Percentiles rank a stretch among this genome's conserved stretches.
Conservation (phyloP, 1,140 invertebrate species). For the Drosophila tani region DNA sequence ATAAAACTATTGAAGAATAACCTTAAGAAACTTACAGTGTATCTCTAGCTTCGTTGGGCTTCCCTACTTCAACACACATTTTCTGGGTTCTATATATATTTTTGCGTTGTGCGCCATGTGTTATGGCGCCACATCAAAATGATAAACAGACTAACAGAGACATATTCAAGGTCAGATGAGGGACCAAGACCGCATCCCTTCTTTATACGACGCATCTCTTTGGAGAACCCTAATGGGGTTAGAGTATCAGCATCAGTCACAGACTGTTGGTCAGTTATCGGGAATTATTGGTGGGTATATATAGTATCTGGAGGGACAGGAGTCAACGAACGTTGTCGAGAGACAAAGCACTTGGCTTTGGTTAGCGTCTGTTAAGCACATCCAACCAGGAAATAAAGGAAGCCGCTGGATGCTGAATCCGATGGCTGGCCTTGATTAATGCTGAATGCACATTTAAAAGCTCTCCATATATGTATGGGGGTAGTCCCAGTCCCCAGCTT, state of each 20-base stretch:
- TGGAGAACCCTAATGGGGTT: slow-evolving; percentile 19
- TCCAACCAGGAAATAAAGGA: slow-evolving; percentile 45
- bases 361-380: slow-evolving; percentile 11
- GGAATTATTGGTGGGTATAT: slow-evolving; percentile 25
- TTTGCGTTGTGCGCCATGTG: slow-evolving; percentile 19
- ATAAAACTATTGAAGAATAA: neutral
- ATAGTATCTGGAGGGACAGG: neutral
- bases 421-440: slow-evolving; percentile 52
- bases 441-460: slow-evolving; percentile 56
- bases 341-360: slow-evolving; percentile 49
- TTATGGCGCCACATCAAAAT: slow-evolving; percentile 38
- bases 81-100: slow-evolving; percentile 5
- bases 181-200: neutral
- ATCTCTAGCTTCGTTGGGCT: slow-evolving; percentile 2
- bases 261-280: slow-evolving; percentile 42
- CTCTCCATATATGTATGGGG: slow-evolving; percentile 18
- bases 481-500: slow-evolving; percentile 36
- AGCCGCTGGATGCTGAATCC: slow-evolving; percentile 13
- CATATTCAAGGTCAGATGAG: slow-evolving; percentile 63
- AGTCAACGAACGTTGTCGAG: slow-evolving; percentile 42
- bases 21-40: neutral
- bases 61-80: neutral
- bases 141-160: slow-evolving; percentile 48
- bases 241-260: slow-evolving; percentile 37
- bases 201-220: neutral